Evolutionary conservation across 2,888 invertebrate species (phyloP), one percentile per base, ranked within the genome.

Genomic region (Ophioninae sp.): DNA sequence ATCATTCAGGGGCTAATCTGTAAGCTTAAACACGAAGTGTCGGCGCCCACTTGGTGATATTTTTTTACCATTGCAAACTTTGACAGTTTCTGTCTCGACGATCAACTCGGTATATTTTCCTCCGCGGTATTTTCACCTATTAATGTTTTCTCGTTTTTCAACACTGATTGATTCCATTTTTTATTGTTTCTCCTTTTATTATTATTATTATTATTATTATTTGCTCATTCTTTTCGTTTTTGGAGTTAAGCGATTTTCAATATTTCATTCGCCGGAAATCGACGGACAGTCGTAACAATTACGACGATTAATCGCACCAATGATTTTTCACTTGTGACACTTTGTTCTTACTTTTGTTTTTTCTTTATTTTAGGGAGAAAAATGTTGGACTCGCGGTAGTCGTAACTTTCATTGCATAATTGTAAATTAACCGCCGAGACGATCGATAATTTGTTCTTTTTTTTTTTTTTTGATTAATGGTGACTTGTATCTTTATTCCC

Each of bases 1-100:
- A 30, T 71, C 37, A 83, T 81, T 81, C 77, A 75, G 81, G 69
- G 71, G 73, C 64, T 74, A 68, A 75, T 72, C 13, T 79, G 13
- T 80, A 73, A 76, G 61, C n/a, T 77, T 73, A 20, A 30, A 69
- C 63, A 64, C 30, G 10, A 63, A 67, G 8, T n/a, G 63, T 76
- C 61, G 37, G 23, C n/a, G 9, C 23, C 13, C 37, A 59, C 30
- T 20, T 30, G 22, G 56, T 39, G 30, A 65, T 22, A 7, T 37
- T 39, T 71, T 59, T 72, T 58, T 64, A 37, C 9, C 59, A 3
- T 39, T 37, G 6, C 6, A 51, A 58, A 41, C 51, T 17, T 2
- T 51, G 63, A 65, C 75, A 65, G 56, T 22, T 17, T 44, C 39
- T n/a, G 51, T 64, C n/a, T 37, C 76, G 44, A 65, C 75, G n/a